Evolutionary conservation across 2,113 vertebrate genomes (phyloP), one percentile per base, ranked within the genome.

Genomic region (Prunella himalayana): DNA sequence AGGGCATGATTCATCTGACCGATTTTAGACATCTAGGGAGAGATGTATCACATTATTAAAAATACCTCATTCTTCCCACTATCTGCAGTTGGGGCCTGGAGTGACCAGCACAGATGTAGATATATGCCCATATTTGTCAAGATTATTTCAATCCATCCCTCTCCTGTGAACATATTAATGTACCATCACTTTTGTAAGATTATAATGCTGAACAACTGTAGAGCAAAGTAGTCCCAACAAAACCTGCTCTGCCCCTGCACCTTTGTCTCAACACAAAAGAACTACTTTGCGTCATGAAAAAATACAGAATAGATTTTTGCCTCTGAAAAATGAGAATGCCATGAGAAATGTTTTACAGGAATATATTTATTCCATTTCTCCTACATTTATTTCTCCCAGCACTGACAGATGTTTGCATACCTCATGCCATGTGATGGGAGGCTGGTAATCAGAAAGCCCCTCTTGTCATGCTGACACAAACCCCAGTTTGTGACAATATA

Each of bases 1-100:
- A 94, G 91, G 94, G 80, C 91, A 95, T 73, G 90, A 88, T 94
- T 93, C 76, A 90, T 82, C 80, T 0, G 35, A 93, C 82, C 75
- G 91, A 78, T 88, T 94, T 83, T 51, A 91, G 76, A 95, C 76
- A 96, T 91, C 80, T 59, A 81, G 64, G 47, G 76, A 88, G 60
- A 93, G 88, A 94, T 86, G 56, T 81, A 95, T 93, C 91, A 75
- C 91, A 84, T 71, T 88, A 96, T 91, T 97, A 93, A 94, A 93
- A 88, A 94, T 21, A 94, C 44, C 72, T 97, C 72, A 83, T 95
- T 96, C 72, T 94, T 96, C 76, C 51, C 86, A 86, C 64, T 86
- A 35, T 56, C 91, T 93, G 88, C 44, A 88, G 88, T 88, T 60
- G 35, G 64, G 68, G 56, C 92, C 91, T 88, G 80, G 80, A 96